Evolutionary conservation across 1,140 invertebrate species (phyloP), one percentile per base, ranked within the genome.

Genomic region (Pseudoatta argentina): DNA sequence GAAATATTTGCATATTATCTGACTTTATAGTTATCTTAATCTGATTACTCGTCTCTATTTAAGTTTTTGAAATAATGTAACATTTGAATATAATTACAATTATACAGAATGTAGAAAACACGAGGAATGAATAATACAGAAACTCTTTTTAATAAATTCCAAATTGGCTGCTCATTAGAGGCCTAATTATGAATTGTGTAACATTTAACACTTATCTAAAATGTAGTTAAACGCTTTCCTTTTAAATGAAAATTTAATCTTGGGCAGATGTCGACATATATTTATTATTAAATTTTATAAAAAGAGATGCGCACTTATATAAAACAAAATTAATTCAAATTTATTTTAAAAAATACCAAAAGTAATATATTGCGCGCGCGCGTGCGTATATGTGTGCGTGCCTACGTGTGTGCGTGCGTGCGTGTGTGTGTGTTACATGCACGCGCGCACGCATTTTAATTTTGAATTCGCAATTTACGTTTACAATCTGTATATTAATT

Each of bases 31-130:
- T 51, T 55, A 81, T 72, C 55, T 82, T 73, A 71, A 61, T 73
- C 18, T 59, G 39, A 61, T 5, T 24, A 72, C 27, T 6, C 24
- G 3, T 73, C 18, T 48, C 6, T 16, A 67, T 16, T 77, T 44
- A 78, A 69, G 21, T 82, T 59, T 1, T 81, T 73, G 27, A 73
- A 6, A 72, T 73, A 81, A 79, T 55, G 10, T 81, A 39, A 79
- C 30, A 79, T 55, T 55, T 30, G 5, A 44, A 48, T 61, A 61
- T n/a, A 44, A 21, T 21, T 57, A 57, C 24, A 67, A 66, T 78
- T 51, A 79, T 57, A 16, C n/a, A 79, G 1, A 79, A 53, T 79
- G 8, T 81, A 69, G 1, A 57, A 81, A 55, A 55, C 21, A 16
- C 14, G 27, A 53, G 24, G 30, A 5, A 57, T 81, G 30, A 24